Evolutionary conservation across 2,888 invertebrate species (phyloP).

Genomic region (Balanococcus diminutus): DNA sequence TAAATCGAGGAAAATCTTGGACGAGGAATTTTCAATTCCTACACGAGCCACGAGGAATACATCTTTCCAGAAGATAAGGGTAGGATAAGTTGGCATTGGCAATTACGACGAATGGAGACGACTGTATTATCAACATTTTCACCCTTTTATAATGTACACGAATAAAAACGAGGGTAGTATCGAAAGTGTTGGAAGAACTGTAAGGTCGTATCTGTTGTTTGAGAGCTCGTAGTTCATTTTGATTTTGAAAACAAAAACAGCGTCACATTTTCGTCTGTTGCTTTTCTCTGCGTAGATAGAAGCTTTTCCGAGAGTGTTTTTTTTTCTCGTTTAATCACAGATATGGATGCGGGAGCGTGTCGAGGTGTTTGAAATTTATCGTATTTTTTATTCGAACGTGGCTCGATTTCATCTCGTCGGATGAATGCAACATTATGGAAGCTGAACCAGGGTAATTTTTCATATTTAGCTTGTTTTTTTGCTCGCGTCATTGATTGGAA

Average conservation of each 20-base stretch:
- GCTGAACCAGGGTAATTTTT: slow-evolving; percentile 17
- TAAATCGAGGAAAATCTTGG: slow-evolving; percentile 34
- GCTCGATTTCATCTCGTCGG: not conserved
- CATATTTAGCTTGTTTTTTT: not conserved
- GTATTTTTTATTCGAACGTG: not conserved
- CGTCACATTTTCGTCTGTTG: slow-evolving; percentile 37
- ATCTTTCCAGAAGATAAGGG: slow-evolving; percentile 30
- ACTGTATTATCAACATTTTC: slow-evolving; percentile 44
- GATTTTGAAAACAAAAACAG: not conserved
- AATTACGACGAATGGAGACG: slow-evolving; percentile 40
- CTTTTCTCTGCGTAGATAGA: no score
- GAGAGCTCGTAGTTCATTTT: slow-evolving; percentile 28
- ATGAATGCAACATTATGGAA: slow-evolving; percentile 22
- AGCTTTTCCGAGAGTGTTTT: not conserved
- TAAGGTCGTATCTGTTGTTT: slow-evolving; percentile 34
- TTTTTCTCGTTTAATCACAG: slow-evolving; percentile 16
- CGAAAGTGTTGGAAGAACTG: slow-evolving; percentile 39
- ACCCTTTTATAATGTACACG: slow-evolving; percentile 37
- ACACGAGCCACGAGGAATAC: not conserved
- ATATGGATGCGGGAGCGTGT: not conserved
- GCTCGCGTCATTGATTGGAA: not conserved
- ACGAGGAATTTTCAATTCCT: not conserved
- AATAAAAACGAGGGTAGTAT: slow-evolving; percentile 36
- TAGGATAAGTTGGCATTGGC: slow-evolving; percentile 29
- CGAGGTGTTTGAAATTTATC: slow-evolving; percentile 16